phyloP scores from a whole-genome alignment of 2,113 vertebrate species.

The Petromus typicus region DNA sequence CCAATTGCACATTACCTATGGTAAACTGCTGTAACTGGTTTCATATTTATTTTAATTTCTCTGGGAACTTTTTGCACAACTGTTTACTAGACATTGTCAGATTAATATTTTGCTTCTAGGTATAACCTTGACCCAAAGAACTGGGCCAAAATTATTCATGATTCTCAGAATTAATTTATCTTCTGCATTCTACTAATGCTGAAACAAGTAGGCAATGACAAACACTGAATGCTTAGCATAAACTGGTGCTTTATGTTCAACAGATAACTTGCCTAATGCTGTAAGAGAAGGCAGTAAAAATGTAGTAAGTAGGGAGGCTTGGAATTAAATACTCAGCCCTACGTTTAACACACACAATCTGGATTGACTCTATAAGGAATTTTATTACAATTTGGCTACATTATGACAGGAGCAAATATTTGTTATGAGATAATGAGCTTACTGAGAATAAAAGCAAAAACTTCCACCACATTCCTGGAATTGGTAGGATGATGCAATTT shows the following conservation, averaged over 20 bases:
- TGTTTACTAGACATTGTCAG: constrained; percentile 1
- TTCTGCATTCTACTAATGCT: background rate
- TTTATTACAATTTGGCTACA: background rate
- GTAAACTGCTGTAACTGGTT: background rate
- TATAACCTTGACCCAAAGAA: background rate
- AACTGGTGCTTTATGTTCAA: background rate
- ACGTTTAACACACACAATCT: background rate
- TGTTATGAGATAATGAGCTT: background rate
- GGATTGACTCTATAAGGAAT: background rate
- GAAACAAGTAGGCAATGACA: constrained; percentile 3
- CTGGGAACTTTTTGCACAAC: background rate
- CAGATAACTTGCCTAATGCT: background rate
- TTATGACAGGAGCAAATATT: background rate
- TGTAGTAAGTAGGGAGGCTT: background rate
- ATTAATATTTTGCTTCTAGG: constrained; percentile 48
- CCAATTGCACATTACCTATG: background rate
- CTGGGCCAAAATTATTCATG: background rate
- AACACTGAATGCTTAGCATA: background rate
- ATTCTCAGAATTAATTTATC: constrained; percentile 24
- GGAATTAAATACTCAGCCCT: constrained; percentile 34
- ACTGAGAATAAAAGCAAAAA: background rate
- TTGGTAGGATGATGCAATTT: background rate
- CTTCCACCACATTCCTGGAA: background rate
- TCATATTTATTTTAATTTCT: constrained; percentile 42
- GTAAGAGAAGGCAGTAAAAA: background rate